Evolutionary conservation across 2,888 invertebrate genomes (phyloP).

Genomic region (Caenorhabditis wallacei): DNA sequence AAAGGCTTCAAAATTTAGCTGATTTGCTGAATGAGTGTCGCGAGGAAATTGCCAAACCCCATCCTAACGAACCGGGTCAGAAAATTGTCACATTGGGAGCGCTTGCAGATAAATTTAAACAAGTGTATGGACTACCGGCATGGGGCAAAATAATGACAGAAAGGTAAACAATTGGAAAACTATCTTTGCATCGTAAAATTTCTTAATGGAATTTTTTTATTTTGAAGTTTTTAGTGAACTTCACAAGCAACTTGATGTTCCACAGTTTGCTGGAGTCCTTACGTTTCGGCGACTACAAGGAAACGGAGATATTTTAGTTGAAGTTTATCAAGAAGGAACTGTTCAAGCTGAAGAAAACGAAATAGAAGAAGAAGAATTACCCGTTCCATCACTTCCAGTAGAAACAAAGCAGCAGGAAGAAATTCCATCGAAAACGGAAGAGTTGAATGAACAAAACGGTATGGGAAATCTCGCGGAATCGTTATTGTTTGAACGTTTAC

Average conservation of each 20-base stretch:
- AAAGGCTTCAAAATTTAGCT: constrained; percentile 33
- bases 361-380: background rate
- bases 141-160: constrained; percentile 59
- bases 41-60: constrained; percentile 24
- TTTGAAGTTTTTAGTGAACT: constrained; percentile 31
- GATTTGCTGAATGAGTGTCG: constrained; percentile 34
- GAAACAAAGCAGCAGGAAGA: background rate
- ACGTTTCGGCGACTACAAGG: constrained; percentile 22
- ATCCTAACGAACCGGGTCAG: constrained; percentile 25
- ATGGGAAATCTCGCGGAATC: background rate
- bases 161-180: background rate
- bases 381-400: background rate
- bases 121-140: constrained; percentile 40
- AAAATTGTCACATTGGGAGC: constrained; percentile 32
- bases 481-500: background rate
- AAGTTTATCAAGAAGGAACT: constrained; percentile 1
- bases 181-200: no score
- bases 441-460: background rate
- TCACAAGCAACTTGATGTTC: constrained; percentile 10
- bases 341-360: background rate
- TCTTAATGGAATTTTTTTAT: no score
- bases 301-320: constrained; percentile 34
- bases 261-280: constrained; percentile 16
- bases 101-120: constrained; percentile 28
- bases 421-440: background rate